A percentile compares a stretch with the other conserved stretches of the same genome.
phyloP scores from a whole-genome alignment of 2,888 invertebrate genomes.

The Cheilosia impressa region DNA sequence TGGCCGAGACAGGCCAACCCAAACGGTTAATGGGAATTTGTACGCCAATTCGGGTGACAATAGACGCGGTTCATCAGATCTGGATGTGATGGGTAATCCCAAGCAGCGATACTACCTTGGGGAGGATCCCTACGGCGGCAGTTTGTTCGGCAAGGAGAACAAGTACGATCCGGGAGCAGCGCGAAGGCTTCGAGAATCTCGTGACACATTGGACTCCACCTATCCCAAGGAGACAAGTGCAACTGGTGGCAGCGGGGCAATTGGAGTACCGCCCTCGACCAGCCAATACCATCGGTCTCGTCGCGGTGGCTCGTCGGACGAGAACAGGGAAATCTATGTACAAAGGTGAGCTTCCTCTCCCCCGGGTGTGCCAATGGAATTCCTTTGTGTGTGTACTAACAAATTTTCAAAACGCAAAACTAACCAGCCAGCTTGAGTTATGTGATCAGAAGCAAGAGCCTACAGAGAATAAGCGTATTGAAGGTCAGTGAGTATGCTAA shows the following conservation, averaged over 20 bases:
- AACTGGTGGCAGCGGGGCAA: slow-evolving; percentile 43
- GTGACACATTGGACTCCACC: slow-evolving; percentile 72
- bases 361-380: slow-evolving; percentile 22
- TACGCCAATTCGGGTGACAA: slow-evolving; percentile 61
- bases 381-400: slow-evolving; percentile 49
- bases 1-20: slow-evolving; percentile 76
- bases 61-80: slow-evolving; percentile 78
- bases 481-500: slow-evolving; percentile 74
- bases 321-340: slow-evolving; percentile 79
- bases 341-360: slow-evolving; percentile 83
- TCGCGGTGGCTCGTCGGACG: slow-evolving; percentile 63
- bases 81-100: slow-evolving; percentile 84
- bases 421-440: slow-evolving; percentile 46
- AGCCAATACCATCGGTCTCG: slow-evolving; percentile 68
- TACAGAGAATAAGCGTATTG: slow-evolving; percentile 46
- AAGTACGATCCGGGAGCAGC: slow-evolving; percentile 87
- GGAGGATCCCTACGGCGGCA: slow-evolving; percentile 93
- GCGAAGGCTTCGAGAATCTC: slow-evolving; percentile 81
- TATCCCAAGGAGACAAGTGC: slow-evolving; percentile 64
- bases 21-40: slow-evolving; percentile 59
- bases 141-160: slow-evolving; percentile 93
- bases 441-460: slow-evolving; percentile 50
- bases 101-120: slow-evolving; percentile 93
- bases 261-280: slow-evolving; percentile 39
- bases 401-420: slow-evolving; percentile 24